Base-by-base conservation (phyloP, 1,140 invertebrate species). In the Vanessa atalanta region DNA sequence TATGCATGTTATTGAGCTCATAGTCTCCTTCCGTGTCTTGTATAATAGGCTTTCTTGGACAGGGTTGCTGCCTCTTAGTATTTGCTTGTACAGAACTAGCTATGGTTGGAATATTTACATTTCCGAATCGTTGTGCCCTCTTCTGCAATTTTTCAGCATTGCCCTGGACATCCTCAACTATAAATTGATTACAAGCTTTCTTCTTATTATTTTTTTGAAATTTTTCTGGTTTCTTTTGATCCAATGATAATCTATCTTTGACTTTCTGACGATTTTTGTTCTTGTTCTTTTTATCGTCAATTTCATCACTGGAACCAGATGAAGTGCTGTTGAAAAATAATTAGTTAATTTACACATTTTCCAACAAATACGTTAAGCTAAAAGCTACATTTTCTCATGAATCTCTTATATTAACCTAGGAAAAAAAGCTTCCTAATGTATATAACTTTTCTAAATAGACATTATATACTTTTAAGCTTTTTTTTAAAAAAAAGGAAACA, bases 1-100 rank as follows among this genome's bases (percentile, higher is more conserved):
- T 97, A 92, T 98, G 97, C 88, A 97, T 95, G 87, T 96, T 95
- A 78, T 95, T 95, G 92, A 96, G 95, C 93, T 97, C 97, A 93
- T 97, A 96, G 80, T 96, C 96, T 63, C 94, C 93, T 64, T 93
- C 93, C 48, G 88, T 88, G 79, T 95, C 95, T 72, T 95, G 94
- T 79, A 93, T 93, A 74, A 94, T 90, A 20, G 85, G 80, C 72
- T 92, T 94, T 79, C 89, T 93, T 75, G 89, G 79, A 47, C 77
- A 87, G 65, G 86, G 85, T 65, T 93, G 92, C 26, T 78, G 65
- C 67, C 82, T 92, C 73, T 84, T 86, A 55, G 48, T 83, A 72
- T 82, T 85, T 55, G 83, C 79, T 83, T 92, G 86, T 64, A 90
- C 71, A 61, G 91, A 89, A 77, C 89, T 92, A 51, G 91, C 89